A percentile compares a stretch with the other conserved stretches of the same genome.
Evolutionary conservation across 2,797 vertebrate species (phyloP).

Genomic region (Novumbra hubbsi): DNA sequence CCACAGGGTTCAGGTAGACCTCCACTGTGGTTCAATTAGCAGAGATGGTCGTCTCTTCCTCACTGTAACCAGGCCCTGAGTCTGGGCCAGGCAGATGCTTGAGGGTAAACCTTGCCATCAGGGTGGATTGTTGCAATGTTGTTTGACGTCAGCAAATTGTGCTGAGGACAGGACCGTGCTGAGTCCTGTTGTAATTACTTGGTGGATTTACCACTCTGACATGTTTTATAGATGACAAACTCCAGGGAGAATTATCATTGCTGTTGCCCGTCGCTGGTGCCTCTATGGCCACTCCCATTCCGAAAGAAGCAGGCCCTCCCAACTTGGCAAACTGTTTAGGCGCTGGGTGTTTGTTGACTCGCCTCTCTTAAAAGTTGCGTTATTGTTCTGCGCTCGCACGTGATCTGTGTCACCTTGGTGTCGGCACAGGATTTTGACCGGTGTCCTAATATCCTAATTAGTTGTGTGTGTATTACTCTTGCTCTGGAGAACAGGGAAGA

Average conservation of each 20-base stretch:
- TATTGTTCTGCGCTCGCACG: constrained; percentile 28
- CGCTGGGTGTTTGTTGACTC: background rate
- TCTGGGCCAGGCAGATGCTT: constrained; percentile 7
- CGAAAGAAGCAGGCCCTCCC: background rate
- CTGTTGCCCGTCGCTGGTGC: background rate
- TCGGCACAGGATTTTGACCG: constrained; percentile 27
- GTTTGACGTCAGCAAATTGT: too few relatives aligned
- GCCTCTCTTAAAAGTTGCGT: constrained; percentile 16
- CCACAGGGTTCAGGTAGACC: background rate
- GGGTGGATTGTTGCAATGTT: too few relatives aligned
- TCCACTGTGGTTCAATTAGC: background rate
- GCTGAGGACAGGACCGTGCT: too few relatives aligned
- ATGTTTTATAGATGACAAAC: constrained; percentile 24
- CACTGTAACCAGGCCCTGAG: background rate
- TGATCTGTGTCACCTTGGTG: constrained; percentile 28
- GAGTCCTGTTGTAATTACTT: constrained; percentile 34
- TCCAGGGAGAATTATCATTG: constrained; percentile 20
- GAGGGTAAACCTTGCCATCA: too few relatives aligned
- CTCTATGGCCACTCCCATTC: constrained; percentile 7
- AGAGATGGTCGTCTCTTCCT: background rate
- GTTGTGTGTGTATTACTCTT: constrained; percentile 9
- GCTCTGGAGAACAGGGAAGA: background rate
- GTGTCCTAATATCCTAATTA: constrained; percentile 32
- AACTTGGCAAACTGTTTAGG: constrained; percentile 10
- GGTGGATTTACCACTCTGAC: constrained; percentile 37